Base-by-base conservation (phyloP, 2,888 invertebrate genomes). In the Limnephilus lunatus region DNA sequence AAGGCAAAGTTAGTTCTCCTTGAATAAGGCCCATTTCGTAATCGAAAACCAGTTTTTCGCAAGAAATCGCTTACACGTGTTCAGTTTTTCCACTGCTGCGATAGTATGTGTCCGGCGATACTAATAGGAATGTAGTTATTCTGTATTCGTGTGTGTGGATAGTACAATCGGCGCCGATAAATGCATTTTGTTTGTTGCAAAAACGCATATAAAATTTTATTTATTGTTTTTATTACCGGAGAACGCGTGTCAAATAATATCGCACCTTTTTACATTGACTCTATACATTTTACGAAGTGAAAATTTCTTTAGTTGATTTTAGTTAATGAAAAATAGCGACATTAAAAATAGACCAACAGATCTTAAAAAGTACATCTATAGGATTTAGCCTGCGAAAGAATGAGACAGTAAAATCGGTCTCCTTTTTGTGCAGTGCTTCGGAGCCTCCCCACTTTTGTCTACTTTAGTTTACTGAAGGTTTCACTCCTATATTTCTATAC, bases 21-120 rank as follows among this genome's bases (percentile, higher is more conserved):
- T 68, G 68, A 68, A 68, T 68, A 68, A 9, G 25, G 68, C 7
- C 25, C 9, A 68, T 68, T 68, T 68, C 68, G 25, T 68, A 68
- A 68, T 68, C 25, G n/a, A 68, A 68, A 68, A 68, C 68, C 9
- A 25, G 68, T 68, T 68, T 68, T 68, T 68, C 68, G 68, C 68
- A 68, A 68, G 68, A 68, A 68, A 68, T n/a, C 68, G 68, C 68
- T 68, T 68, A 68, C 68, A 68, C 68, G 68, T 68, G 68, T 68
- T n/a, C 68, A 68, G 25, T 68, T 68, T 68, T 68, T 68, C 68
- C 68, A 25, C 68, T 7, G 68, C 68, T 1, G n/a, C 19, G 19
- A 25, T 25, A n/a, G 68, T n/a, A 68, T n/a, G 25, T 25, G 68
- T 25, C 25, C 15, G 48, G 48, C 9, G n/a, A 0, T 9, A 25